phyloP scores from a whole-genome alignment of 2,888 invertebrate genomes.

The Phalangium opilio region DNA sequence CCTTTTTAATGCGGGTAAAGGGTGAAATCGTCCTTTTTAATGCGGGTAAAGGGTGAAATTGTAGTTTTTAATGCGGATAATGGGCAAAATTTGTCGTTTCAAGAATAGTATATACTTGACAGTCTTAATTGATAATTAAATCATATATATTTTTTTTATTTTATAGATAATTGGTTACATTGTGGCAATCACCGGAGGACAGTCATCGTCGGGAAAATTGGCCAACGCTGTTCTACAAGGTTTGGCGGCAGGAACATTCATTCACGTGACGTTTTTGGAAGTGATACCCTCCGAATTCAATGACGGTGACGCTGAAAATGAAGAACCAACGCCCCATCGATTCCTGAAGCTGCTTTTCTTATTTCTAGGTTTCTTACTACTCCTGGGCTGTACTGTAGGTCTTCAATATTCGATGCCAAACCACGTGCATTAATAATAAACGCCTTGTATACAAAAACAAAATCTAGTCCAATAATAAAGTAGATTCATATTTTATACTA shows the following conservation, averaged over 20 bases:
- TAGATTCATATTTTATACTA: too few species aligned
- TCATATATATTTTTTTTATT: neutral
- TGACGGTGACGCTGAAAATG: conserved; percentile 1
- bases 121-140: too few species aligned
- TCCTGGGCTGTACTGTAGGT: conserved; percentile 10
- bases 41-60: too few species aligned
- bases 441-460: too few species aligned
- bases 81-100: too few species aligned
- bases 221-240: conserved; percentile 24
- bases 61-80: too few species aligned
- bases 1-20: too few species aligned
- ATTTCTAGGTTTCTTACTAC: conserved; percentile 22
- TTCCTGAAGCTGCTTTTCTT: conserved; percentile 23
- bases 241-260: conserved; percentile 27
- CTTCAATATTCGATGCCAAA: too few species aligned
- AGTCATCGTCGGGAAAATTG: conserved; percentile 17
- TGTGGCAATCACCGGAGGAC: conserved; percentile 13
- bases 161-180: conserved; percentile 17
- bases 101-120: too few species aligned
- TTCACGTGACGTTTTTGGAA: conserved; percentile 28
- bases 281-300: conserved; percentile 23
- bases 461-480: too few species aligned
- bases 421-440: too few species aligned
- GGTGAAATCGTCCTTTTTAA: too few species aligned
- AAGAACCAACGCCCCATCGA: conserved; percentile 10